Conservation (phyloP, 2,888 invertebrate species). For the Drosophila macrospina region DNA sequence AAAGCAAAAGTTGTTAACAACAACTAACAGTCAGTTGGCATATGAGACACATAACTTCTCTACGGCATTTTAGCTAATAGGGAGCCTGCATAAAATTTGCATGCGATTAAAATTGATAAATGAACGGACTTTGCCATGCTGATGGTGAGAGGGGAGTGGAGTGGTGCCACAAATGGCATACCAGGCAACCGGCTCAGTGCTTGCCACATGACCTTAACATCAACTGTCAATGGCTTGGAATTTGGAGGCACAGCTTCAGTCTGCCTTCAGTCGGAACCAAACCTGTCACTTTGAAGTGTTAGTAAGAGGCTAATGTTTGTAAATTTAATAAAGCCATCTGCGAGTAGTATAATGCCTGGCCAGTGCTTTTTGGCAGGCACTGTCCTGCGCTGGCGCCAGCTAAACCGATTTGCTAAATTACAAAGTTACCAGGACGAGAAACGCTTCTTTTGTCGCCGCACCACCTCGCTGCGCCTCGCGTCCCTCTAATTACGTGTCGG, state of each 20-base stretch:
- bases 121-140: too few relatives aligned
- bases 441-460: conserved; percentile 18
- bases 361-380: conserved; percentile 8
- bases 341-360: background rate
- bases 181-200: background rate
- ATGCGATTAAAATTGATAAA: conserved; percentile 77
- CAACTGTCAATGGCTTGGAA: conserved; percentile 52
- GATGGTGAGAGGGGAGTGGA: too few relatives aligned
- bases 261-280: background rate
- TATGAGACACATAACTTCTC: conserved; percentile 51
- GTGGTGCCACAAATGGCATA: background rate
- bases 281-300: conserved; percentile 41
- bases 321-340: conserved; percentile 59
- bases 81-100: conserved; percentile 74
- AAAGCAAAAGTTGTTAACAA: conserved; percentile 70
- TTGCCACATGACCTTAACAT: conserved; percentile 25
- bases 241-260: conserved; percentile 8
- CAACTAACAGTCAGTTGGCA: conserved; percentile 61
- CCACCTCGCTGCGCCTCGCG: background rate
- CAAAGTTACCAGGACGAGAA: conserved; percentile 49
- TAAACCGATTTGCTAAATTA: conserved; percentile 80
- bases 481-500: conserved; percentile 67
- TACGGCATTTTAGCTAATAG: conserved; percentile 54
- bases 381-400: conserved; percentile 23
- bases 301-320: conserved; percentile 53